Evolutionary conservation across 2,113 vertebrate species (phyloP), one percentile per base, ranked within the genome.

Genomic region (Anguilla rostrata): DNA sequence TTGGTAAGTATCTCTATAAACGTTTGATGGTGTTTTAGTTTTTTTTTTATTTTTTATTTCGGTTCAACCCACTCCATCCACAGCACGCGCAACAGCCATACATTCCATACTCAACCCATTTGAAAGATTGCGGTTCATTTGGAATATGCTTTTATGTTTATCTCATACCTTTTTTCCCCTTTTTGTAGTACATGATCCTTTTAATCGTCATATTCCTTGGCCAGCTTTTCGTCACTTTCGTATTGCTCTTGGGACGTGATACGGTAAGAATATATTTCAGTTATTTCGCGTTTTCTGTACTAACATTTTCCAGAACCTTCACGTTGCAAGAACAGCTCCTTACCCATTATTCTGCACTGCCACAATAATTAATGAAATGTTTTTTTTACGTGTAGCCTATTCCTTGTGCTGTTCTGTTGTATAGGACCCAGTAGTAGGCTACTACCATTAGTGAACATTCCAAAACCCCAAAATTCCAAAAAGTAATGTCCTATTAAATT

Each of bases 181-280:
- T 41, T 85, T 87, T 86, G 85, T 90, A 95, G 95, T 94, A 93
- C 83, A 16, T 92, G 85, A 79, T 78, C 63, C 57, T 92, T 84
- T 85, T 94, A 34, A 26, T 93, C 29, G 18, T 92, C 43, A 91
- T 93, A 40, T 1, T 94, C 41, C 88, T 95, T 71, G 91, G 91
- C 41, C 92, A 94, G 89, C 39, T 93, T 29, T 94, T 93, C 79
- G 2, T 95, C 84, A 90, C 85, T 0, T 46, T 94, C 39, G 75
- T 95, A 78, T 89, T 95, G 81, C 20, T 94, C 57, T 1, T 93
- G 0, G 89, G 53, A 85, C 88, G 12, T 63, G 8, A 53, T 4
- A 26, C 79, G 89, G 94, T 94, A 87, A 89, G 93, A 84, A 16
- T 18, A 43, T 66, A 4, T 26, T 66, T 3, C 6, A 66, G 22